Conservation (phyloP, 35 echinoderm and acorn worm genomes). For the Apostichopus californicus region DNA sequence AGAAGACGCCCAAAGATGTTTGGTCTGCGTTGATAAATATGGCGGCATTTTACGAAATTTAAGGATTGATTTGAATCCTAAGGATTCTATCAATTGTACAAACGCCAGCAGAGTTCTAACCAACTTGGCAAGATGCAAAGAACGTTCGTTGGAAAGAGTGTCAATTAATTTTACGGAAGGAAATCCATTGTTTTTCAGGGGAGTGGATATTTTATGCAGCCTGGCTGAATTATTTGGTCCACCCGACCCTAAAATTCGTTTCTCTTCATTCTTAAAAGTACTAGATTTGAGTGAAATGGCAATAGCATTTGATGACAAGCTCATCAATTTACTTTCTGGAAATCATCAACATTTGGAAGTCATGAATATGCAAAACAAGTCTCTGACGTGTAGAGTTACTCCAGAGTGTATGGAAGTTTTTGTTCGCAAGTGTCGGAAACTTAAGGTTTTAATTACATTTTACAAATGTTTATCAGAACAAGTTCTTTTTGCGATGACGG, state of each 20-base stretch:
- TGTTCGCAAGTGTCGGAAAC: conserved; percentile 72
- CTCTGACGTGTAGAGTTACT: conserved; percentile 76
- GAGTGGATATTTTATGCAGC: conserved; percentile 70
- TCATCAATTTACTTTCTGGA: conserved; percentile 72
- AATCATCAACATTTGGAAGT: conserved; percentile 73
- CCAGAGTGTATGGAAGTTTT: conserved; percentile 72
- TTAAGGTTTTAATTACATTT: conserved; percentile 63
- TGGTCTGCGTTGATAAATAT: conserved; percentile 77
- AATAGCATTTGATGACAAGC: conserved; percentile 63
- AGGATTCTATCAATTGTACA: conserved; percentile 54
- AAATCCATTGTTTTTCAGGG: conserved; percentile 94
- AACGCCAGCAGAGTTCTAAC: conserved; percentile 74
- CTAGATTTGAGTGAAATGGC: conserved; percentile 73
- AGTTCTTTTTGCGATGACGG: conserved; percentile 60
- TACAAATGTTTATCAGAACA: conserved; percentile 89
- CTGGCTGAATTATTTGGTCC: conserved; percentile 95
- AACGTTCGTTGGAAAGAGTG: conserved; percentile 69
- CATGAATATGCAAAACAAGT: conserved; percentile 89
- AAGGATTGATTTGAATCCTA: conserved; percentile 64
- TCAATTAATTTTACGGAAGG: conserved; percentile 74
- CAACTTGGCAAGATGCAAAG: conserved; percentile 52
- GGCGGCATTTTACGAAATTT: conserved; percentile 63
- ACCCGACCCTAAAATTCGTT: conserved; percentile 58
- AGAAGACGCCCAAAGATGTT: conserved; percentile 41
- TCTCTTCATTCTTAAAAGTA: conserved; percentile 58